Base-by-base conservation (phyloP, 2,888 invertebrate species). In the Ochropacha duplaris region DNA sequence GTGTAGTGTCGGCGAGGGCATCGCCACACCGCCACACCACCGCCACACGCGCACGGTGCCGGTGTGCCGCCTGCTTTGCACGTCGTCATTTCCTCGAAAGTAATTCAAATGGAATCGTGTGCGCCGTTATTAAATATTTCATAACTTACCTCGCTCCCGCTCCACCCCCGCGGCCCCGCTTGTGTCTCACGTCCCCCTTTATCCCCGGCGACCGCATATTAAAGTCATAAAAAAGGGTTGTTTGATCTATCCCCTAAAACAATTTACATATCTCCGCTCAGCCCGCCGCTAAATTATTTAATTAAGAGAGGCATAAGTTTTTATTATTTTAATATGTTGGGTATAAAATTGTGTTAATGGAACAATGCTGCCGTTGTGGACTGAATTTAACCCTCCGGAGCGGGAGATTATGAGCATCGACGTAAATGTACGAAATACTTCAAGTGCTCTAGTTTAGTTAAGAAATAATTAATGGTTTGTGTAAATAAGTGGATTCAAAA, bases 271-370 rank as follows among this genome's bases (percentile, higher is more conserved):
- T 93, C 93, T 91, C 89, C 88, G 88, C 88, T 87, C 88, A 86
- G 84, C 83, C 86, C 86, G 87, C 89, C 84, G 90, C 91, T 92
- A 92, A 93, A 93, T 93, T 93, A 93, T 93, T 93, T 93, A 93
- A 93, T 93, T 93, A 93, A 93, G 93, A 90, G 93, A 91, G 93
- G 91, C 93, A 92, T 93, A 93, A 93, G 93, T 93, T 93, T 93
- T 93, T 93, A 93, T 93, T 93, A 93, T 93, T 93, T 93, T 91
- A 92, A 92, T 92, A 92, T 92, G 92, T 91, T 82, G 86, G 87
- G 82, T 86, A 87, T 92, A 90, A 92, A 92, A 92, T 89, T 91
- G 92, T 91, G 92, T 92, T 92, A 92, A 92, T 91, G 87, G 89
- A 82, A 87, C 92, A 84, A 83, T 83, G 86, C 79, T 79, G 79